Evolutionary conservation across 2,888 invertebrate genomes (phyloP).

Genomic region (Conops quadrifasciatus): DNA sequence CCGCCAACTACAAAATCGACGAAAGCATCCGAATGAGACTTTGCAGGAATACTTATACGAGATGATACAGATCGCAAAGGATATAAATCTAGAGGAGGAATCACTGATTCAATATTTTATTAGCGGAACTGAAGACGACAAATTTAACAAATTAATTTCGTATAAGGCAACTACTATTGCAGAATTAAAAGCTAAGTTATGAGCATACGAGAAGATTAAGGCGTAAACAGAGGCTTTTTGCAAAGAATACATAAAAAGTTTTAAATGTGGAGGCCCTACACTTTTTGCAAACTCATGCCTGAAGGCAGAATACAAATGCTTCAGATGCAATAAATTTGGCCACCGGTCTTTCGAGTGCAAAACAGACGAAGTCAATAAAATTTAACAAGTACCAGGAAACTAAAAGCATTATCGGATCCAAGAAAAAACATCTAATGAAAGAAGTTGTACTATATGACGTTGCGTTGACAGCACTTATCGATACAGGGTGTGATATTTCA

Average conservation of each 20-base stretch:
- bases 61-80: slow-evolving; percentile 34
- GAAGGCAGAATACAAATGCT: slow-evolving; percentile 6
- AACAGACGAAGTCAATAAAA: slow-evolving; percentile 15
- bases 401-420: slow-evolving; percentile 11
- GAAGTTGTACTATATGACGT: not conserved
- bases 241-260: too few relatives aligned
- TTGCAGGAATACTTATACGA: slow-evolving; percentile 34
- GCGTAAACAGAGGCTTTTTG: not conserved
- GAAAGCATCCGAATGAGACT: slow-evolving; percentile 24
- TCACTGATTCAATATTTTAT: slow-evolving; percentile 38
- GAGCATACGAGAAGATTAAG: slow-evolving; percentile 34
- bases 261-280: slow-evolving; percentile 5
- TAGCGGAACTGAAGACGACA: slow-evolving; percentile 33
- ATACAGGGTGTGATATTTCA: slow-evolving; percentile 18
- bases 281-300: not conserved
- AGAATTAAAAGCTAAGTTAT: slow-evolving; percentile 34
- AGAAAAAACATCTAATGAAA: slow-evolving; percentile 12
- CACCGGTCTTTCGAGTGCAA: slow-evolving; percentile 19
- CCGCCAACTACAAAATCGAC: slow-evolving; percentile 21
- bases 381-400: not conserved
- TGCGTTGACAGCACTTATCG: slow-evolving; percentile 9
- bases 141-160: slow-evolving; percentile 34
- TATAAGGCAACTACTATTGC: slow-evolving; percentile 32
- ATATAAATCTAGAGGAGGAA: slow-evolving; percentile 33
- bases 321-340: slow-evolving; percentile 15